Evolutionary conservation across 2,113 vertebrate species (phyloP).

Genomic region (Gadus chalcogrammus): DNA sequence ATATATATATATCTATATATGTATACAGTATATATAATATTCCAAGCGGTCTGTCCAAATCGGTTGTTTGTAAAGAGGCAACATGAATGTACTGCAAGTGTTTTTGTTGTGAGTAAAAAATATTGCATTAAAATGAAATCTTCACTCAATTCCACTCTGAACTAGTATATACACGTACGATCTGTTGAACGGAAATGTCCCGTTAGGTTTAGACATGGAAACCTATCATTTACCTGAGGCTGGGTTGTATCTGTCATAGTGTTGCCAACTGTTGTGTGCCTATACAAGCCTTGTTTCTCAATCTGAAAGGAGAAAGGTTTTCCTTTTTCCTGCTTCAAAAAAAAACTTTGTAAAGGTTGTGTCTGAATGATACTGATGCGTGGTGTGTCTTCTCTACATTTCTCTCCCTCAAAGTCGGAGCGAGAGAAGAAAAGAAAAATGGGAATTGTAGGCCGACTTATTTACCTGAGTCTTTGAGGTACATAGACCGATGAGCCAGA

Average conservation of each 20-base stretch:
- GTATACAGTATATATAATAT: background rate
- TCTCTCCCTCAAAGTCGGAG: conserved; percentile 29
- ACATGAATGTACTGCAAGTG: conserved; percentile 51
- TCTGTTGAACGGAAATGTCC: background rate
- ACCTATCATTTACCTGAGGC: background rate
- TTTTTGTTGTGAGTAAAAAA: background rate
- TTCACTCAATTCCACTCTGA: background rate
- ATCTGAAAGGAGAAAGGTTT: conserved; percentile 51
- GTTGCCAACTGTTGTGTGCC: conserved; percentile 51
- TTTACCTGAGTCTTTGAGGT: too few relatives aligned
- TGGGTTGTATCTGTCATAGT: conserved; percentile 12
- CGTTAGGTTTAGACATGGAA: background rate
- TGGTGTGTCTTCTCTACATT: conserved; percentile 8
- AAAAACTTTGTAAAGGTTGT: background rate
- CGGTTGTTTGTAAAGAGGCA: conserved; percentile 22
- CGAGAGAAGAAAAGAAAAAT: conserved; percentile 12
- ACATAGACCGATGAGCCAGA: conserved; percentile 37
- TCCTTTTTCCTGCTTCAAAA: background rate
- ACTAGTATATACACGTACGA: background rate
- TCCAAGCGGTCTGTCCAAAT: conserved; percentile 13
- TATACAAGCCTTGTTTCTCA: conserved; percentile 17
- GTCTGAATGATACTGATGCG: conserved; percentile 1
- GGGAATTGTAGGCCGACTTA: too few relatives aligned
- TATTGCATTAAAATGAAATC: background rate
- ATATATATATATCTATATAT: background rate